Percentiles rank a stretch among this genome's conserved stretches.
Evolutionary conservation across 2,113 vertebrate species (phyloP).

Genomic region (Hyaena hyaena): DNA sequence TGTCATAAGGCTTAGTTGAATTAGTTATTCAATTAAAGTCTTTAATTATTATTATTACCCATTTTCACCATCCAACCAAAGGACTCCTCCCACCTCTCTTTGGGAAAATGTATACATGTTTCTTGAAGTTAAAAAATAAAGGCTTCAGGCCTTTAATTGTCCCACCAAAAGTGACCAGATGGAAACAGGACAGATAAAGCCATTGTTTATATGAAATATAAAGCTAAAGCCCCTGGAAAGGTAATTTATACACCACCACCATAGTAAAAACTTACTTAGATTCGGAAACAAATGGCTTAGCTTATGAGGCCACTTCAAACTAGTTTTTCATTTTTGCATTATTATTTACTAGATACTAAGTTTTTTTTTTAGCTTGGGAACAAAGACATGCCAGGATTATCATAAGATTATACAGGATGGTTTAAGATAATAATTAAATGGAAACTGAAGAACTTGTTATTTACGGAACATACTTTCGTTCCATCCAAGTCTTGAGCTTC

Average conservation of each 20-base stretch:
- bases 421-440: constrained; percentile 57
- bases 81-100: not conserved
- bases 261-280: constrained; percentile 12
- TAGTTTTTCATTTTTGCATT: constrained; percentile 27
- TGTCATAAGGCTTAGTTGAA: constrained; percentile 4
- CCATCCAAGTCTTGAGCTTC: not conserved
- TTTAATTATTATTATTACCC: not conserved
- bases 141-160: not conserved
- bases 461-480: not conserved
- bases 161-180: not conserved
- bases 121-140: constrained; percentile 34
- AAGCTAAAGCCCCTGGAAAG: constrained; percentile 44
- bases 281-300: not conserved
- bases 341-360: constrained; percentile 27
- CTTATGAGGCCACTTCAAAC: constrained; percentile 37
- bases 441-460: constrained; percentile 22
- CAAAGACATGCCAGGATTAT: not conserved
- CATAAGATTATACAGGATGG: not conserved
- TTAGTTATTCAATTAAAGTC: not conserved
- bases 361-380: constrained; percentile 48
- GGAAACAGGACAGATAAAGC: not conserved
- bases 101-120: not conserved
- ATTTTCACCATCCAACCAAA: constrained; percentile 1
- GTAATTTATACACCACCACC: not conserved
- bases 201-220: not conserved